Evolutionary conservation across 2,113 vertebrate genomes (phyloP).

Genomic region (Sorex fumeus): DNA sequence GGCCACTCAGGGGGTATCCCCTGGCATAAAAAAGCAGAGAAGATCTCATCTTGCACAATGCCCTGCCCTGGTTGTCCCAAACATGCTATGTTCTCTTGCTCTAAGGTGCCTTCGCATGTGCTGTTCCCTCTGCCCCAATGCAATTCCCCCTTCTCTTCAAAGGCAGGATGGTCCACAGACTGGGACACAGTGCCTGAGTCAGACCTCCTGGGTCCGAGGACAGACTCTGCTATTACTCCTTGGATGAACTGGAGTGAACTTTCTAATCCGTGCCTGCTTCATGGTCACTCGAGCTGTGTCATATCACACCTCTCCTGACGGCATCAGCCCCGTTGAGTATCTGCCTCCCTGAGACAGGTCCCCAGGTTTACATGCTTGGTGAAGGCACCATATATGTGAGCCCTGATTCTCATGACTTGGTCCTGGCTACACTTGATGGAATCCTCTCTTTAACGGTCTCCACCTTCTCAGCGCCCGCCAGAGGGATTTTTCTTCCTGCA

Average conservation of each 20-base stretch:
- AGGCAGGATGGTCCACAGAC: background rate
- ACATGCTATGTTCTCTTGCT: background rate
- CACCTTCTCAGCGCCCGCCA: background rate
- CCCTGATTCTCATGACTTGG: background rate
- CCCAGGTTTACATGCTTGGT: background rate
- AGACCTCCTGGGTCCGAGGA: background rate
- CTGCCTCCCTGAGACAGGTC: background rate
- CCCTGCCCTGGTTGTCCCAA: constrained; percentile 20
- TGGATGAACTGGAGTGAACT: background rate
- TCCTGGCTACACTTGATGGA: background rate
- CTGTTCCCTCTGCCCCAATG: background rate
- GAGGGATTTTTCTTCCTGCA: background rate
- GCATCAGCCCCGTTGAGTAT: background rate
- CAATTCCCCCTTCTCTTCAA: background rate
- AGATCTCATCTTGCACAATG: background rate
- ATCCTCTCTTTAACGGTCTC: background rate
- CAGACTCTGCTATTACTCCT: background rate
- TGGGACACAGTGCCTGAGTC: background rate
- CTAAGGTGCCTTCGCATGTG: background rate
- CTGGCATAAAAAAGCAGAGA: background rate
- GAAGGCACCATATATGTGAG: background rate
- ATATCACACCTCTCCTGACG: no score
- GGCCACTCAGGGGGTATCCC: background rate
- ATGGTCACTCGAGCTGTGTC: background rate
- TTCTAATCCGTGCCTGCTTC: background rate